Percentiles rank a stretch among this genome's conserved stretches.
These are phyloP conservation scores for Miichthys miiuy DNA, from an alignment of 2,797 vertebrate genomes.

Conservation along the genomic window DNA sequence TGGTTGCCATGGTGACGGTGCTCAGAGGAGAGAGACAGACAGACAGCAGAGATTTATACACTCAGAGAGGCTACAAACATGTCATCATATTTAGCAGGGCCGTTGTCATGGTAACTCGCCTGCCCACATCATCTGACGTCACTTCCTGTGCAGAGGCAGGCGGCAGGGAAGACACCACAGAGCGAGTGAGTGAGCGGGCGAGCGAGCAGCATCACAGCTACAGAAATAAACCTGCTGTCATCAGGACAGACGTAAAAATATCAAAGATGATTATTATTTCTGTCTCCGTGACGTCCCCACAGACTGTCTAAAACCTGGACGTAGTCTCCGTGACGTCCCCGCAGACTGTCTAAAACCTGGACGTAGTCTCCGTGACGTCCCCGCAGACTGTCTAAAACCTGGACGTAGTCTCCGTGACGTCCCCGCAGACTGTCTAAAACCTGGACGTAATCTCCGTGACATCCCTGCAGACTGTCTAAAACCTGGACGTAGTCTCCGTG, in stretches of 20 bases:
- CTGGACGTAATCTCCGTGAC: too few relatives aligned
- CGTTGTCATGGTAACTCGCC: slow-evolving; percentile 65
- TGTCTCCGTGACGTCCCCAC: too few relatives aligned
- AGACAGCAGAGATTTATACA: slow-evolving; percentile 34
- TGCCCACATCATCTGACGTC: slow-evolving; percentile 64
- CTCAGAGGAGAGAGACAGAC: slow-evolving; percentile 35
- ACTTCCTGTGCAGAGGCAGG: slow-evolving; percentile 72
- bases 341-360: too few relatives aligned
- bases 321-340: too few relatives aligned
- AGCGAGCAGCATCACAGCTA: background rate
- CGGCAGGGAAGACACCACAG: slow-evolving; percentile 62
- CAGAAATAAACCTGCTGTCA: slow-evolving; percentile 22
- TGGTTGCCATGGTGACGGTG: slow-evolving; percentile 33
- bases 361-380: too few relatives aligned
- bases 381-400: too few relatives aligned
- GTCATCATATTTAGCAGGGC: slow-evolving; percentile 60
- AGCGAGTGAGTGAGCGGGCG: background rate
- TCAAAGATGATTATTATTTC: too few relatives aligned
- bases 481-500: too few relatives aligned
- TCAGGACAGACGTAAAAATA: background rate
- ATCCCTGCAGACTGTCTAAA: too few relatives aligned
- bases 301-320: too few relatives aligned
- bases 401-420: too few relatives aligned
- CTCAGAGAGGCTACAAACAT: slow-evolving; percentile 57
- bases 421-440: too few relatives aligned